Percentiles rank a stretch among this genome's conserved stretches.
Evolutionary conservation across 2,888 invertebrate genomes (phyloP).

Genomic region (Oxystoma pomonae): DNA sequence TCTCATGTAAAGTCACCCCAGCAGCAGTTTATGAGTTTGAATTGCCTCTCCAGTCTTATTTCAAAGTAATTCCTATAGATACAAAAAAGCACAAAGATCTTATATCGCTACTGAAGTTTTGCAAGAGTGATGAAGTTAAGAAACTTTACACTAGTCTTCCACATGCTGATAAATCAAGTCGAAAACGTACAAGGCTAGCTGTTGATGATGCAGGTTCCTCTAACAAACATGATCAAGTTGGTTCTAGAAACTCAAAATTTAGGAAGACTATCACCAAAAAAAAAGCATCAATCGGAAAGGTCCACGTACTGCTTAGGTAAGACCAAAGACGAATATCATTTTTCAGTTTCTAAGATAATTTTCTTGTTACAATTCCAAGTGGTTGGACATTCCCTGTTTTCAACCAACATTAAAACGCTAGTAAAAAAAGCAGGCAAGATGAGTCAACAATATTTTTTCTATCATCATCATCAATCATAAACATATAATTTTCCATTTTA

Average conservation of each 20-base stretch:
- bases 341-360: too few relatives aligned
- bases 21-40: conserved; percentile 9
- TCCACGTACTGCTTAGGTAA: conserved; percentile 6
- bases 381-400: too few relatives aligned
- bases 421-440: too few relatives aligned
- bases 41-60: conserved; percentile 10
- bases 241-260: too few relatives aligned
- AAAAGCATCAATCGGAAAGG: background rate
- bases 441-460: too few relatives aligned
- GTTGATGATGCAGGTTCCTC: background rate
- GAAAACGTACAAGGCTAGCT: conserved; percentile 4
- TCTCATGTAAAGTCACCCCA: conserved; percentile 3
- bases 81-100: conserved; percentile 11
- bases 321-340: background rate
- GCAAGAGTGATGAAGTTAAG: conserved; percentile 7
- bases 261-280: conserved; percentile 1
- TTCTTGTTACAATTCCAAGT: too few relatives aligned
- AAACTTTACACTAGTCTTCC: conserved; percentile 9
- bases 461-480: too few relatives aligned
- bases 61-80: conserved; percentile 7
- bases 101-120: conserved; percentile 12
- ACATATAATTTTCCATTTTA: too few relatives aligned
- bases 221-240: conserved; percentile 3
- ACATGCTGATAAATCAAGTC: conserved; percentile 13
- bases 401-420: too few relatives aligned